Conservation (phyloP, 2,797 vertebrate genomes). For the Rhynchonycteris naso region DNA sequence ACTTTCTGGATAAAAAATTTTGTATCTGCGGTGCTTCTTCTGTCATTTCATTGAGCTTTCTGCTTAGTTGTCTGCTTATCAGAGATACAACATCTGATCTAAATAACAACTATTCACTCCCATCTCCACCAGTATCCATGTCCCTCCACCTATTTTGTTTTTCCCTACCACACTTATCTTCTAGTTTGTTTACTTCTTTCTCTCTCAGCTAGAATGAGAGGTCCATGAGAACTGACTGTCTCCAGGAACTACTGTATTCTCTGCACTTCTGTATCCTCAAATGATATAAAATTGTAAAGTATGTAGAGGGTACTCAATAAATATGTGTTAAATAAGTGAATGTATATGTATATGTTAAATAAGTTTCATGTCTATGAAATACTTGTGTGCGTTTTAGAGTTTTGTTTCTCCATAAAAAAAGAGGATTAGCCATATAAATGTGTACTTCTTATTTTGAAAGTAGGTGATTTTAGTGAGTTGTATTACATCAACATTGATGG, state of each 20-base stretch:
- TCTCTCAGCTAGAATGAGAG: background rate
- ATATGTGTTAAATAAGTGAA: background rate
- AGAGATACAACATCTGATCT: background rate
- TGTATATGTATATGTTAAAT: too few species aligned
- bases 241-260: conserved; percentile 8
- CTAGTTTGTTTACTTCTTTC: background rate
- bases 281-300: background rate
- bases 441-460: background rate
- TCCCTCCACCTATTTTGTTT: background rate
- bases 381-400: background rate
- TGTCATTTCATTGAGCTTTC: background rate
- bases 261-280: background rate
- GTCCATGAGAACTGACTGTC: background rate
- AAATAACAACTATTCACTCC: background rate
- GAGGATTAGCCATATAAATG: background rate
- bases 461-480: background rate
- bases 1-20: background rate
- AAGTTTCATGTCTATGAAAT: background rate
- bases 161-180: background rate
- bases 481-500: background rate
- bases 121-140: background rate
- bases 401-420: background rate
- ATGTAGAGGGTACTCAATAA: background rate
- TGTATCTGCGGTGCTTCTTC: background rate
- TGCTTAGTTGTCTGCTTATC: background rate